These are phyloP conservation scores for Natator depressus DNA, from an alignment of 2,113 vertebrate species.

Conservation along the genomic window DNA sequence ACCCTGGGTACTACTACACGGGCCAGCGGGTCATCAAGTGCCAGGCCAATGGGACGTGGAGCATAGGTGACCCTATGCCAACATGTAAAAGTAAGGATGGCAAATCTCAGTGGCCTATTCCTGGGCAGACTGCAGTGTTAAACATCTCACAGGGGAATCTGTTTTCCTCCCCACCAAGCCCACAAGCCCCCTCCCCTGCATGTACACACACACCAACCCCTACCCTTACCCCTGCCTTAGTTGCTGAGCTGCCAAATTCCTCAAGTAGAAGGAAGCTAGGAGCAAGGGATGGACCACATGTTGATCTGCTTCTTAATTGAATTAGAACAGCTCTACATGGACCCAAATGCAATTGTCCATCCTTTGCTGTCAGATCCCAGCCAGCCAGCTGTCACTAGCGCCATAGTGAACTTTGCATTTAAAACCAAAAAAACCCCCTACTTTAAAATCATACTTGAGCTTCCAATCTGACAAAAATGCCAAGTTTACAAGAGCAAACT, in stretches of 20 bases:
- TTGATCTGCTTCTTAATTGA: not conserved
- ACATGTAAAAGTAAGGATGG: conserved; percentile 90
- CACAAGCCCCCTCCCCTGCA: accelerated
- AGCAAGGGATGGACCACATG: not conserved
- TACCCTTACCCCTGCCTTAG: not conserved
- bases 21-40: conserved; percentile 93
- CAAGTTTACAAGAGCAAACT: not conserved
- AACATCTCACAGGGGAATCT: accelerated
- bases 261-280: not conserved
- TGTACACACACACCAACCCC: not conserved
- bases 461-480: not conserved
- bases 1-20: conserved; percentile 95
- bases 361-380: not conserved
- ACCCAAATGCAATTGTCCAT: not conserved
- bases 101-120: accelerated
- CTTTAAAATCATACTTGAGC: not conserved
- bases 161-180: accelerated
- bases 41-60: conserved; percentile 93
- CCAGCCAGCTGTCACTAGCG: not conserved
- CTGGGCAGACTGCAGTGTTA: accelerated
- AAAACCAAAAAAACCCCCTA: not conserved
- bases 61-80: conserved; percentile 88
- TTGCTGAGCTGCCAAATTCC: accelerated
- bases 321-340: not conserved
- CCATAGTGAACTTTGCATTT: conserved; percentile 4